Percentiles rank a stretch among this genome's conserved stretches.
Evolutionary conservation across 1,140 invertebrate species (phyloP).

Genomic region (Lepidotrigona ventralis): DNA sequence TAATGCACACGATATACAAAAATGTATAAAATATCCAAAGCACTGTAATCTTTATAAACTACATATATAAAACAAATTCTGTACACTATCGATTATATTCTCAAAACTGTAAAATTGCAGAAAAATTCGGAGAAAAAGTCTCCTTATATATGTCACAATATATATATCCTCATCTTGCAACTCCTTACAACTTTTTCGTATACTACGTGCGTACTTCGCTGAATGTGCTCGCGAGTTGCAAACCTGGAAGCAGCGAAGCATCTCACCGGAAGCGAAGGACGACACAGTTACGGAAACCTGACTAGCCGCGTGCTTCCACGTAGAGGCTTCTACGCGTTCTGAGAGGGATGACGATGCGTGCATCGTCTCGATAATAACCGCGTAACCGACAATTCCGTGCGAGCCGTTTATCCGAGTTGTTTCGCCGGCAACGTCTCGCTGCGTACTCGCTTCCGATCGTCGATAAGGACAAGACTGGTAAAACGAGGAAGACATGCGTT

Average conservation of each 20-base stretch:
- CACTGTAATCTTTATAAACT: too few species aligned
- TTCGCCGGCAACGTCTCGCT: not conserved
- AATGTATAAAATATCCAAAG: too few species aligned
- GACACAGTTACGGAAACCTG: slow-evolving; percentile 41
- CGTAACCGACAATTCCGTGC: slow-evolving; percentile 22
- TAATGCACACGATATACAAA: too few species aligned
- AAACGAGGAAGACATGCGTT: slow-evolving; percentile 38
- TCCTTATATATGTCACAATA: too few species aligned
- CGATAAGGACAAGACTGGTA: slow-evolving; percentile 25
- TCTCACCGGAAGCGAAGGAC: slow-evolving; percentile 27
- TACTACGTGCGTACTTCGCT: too few species aligned
- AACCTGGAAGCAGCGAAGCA: slow-evolving; percentile 6
- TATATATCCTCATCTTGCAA: too few species aligned
- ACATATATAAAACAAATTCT: too few species aligned
- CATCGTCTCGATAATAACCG: slow-evolving; percentile 21
- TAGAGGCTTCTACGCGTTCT: slow-evolving; percentile 22
- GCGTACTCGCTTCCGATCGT: slow-evolving; percentile 2
- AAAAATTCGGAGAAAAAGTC: too few species aligned
- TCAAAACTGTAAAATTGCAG: too few species aligned
- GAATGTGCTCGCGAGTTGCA: not conserved
- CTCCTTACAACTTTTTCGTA: too few species aligned
- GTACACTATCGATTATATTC: too few species aligned
- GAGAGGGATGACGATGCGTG: slow-evolving; percentile 5
- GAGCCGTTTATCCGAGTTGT: slow-evolving; percentile 15
- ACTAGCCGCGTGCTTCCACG: not conserved